Evolutionary conservation across 2,888 invertebrate genomes (phyloP).

Genomic region (Malthinus flaveolus): DNA sequence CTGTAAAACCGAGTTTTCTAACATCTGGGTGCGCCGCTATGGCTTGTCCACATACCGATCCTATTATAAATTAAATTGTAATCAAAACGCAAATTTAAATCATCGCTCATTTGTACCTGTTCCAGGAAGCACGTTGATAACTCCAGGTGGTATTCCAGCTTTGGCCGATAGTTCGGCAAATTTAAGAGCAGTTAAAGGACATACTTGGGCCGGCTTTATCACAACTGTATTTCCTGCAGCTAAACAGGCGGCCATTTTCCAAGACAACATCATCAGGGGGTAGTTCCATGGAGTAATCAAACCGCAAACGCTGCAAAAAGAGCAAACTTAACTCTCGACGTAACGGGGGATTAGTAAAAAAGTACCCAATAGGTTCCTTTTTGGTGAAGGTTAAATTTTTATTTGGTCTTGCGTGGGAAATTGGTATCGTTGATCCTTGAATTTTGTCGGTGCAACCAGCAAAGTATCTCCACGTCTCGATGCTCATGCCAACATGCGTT

Average conservation of each 20-base stretch:
- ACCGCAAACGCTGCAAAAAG: conserved; percentile 74
- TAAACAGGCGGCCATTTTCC: conserved; percentile 98
- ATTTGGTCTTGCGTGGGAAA: conserved; percentile 89
- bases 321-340: too few relatives aligned
- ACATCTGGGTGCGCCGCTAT: conserved; percentile 83
- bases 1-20: conserved; percentile 94
- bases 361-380: conserved; percentile 87
- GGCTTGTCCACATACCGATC: conserved; percentile 81
- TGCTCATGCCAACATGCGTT: conserved; percentile 97
- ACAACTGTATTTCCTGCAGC: conserved; percentile 97
- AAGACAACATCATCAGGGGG: conserved; percentile 97
- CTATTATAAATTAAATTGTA: conserved; percentile 47
- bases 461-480: conserved; percentile 95
- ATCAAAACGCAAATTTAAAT: background rate
- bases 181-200: conserved; percentile 91
- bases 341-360: background rate
- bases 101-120: conserved; percentile 64
- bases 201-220: conserved; percentile 92
- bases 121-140: conserved; percentile 91
- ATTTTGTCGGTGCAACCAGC: conserved; percentile 98
- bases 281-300: conserved; percentile 98
- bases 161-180: conserved; percentile 87
- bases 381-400: conserved; percentile 86
- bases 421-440: conserved; percentile 88
- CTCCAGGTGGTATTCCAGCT: conserved; percentile 95